Conservation (phyloP, 2,113 vertebrate species). For the Vombatus ursinus region DNA sequence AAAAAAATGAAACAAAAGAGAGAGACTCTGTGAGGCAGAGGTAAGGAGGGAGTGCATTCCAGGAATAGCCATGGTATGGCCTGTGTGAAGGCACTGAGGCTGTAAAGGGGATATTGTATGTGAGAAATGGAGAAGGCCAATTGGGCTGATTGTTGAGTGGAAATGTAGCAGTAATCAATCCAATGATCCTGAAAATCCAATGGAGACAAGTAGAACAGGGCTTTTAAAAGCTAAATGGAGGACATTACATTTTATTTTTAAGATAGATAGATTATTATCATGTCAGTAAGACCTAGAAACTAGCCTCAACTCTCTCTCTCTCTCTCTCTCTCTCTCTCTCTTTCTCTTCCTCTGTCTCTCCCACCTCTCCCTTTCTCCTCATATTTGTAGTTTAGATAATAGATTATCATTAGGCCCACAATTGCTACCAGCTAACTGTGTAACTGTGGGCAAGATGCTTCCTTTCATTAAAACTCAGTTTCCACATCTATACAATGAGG, state of each 20-base stretch:
- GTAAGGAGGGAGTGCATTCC: background rate
- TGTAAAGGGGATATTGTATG: no score
- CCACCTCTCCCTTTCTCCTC: background rate
- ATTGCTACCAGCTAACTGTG: background rate
- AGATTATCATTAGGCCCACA: background rate
- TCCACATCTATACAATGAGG: background rate
- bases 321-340: no score
- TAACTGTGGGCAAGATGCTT: background rate
- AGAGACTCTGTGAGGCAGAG: background rate
- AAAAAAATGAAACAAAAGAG: no score
- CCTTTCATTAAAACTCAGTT: background rate
- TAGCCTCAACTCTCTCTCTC: background rate
- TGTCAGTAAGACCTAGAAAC: background rate
- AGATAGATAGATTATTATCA: background rate
- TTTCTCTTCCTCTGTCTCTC: no score
- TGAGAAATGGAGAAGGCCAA: background rate
- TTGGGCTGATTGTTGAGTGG: background rate
- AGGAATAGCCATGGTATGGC: background rate
- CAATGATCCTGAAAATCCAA: background rate
- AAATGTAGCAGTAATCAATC: background rate
- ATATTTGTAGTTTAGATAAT: background rate
- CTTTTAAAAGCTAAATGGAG: background rate
- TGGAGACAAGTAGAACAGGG: rapidly evolving
- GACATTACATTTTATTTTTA: background rate
- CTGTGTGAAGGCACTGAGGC: background rate